Conservation (phyloP, 2,797 vertebrate species). For the Protonibea diacanthus region DNA sequence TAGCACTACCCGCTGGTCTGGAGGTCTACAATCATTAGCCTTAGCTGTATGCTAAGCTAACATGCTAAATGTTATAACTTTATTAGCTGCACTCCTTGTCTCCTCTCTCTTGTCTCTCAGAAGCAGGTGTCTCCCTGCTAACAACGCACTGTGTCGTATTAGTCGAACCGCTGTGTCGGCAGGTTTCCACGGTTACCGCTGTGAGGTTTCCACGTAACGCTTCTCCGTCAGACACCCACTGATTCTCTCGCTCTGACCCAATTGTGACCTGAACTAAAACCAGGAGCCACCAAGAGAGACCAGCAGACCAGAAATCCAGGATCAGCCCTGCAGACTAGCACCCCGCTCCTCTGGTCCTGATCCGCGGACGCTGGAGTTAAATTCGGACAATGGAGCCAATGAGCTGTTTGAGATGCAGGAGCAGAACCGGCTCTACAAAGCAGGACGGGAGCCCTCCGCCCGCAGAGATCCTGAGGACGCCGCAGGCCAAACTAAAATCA, state of each 20-base stretch:
- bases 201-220: constrained; percentile 24
- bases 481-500: too few species aligned
- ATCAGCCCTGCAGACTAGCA: too few species aligned
- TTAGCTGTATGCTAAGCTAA: not conserved
- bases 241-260: too few species aligned
- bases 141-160: constrained; percentile 24
- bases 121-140: constrained; percentile 64
- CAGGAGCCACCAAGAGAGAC: not conserved
- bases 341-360: not conserved
- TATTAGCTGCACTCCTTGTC: not conserved
- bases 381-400: not conserved
- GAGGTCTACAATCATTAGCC: not conserved
- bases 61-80: not conserved
- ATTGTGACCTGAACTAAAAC: not conserved
- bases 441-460: not conserved
- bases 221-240: not conserved
- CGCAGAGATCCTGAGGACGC: not conserved
- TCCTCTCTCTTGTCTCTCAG: not conserved
- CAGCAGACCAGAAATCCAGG: not conserved
- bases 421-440: constrained; percentile 5
- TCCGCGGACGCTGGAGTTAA: not conserved
- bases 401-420: not conserved
- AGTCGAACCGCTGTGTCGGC: constrained; percentile 42
- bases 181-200: constrained; percentile 53
- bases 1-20: too few species aligned